Evolutionary conservation across 2,797 vertebrate species (phyloP), one percentile per base, ranked within the genome.

Genomic region (Mormyrops boulengeri): DNA sequence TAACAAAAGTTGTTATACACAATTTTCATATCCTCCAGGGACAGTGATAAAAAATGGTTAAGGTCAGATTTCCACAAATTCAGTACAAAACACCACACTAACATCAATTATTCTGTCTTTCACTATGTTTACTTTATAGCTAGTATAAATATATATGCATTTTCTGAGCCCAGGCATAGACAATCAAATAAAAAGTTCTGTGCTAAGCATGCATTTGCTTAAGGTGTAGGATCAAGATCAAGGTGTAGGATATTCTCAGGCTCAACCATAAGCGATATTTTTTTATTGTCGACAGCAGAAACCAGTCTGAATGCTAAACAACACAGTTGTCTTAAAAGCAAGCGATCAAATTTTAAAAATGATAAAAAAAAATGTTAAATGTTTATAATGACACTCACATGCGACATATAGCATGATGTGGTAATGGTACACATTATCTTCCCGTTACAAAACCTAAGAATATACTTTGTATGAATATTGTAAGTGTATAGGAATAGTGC

Each of bases 261-360:
- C n/a, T 49, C 53, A 66, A 41, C 57, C 55, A 53, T 86, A 85
- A 47, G 5, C 22, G 0, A 85, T 49, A n/a, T 49, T 89, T 69
- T 87, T 84, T 73, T 50, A 50, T 41, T 34, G 52, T 69, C 52
- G 87, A 87, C 84, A 87, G 77, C 89, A 89, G 84, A 87, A 89
- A 85, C 85, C 60, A 87, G 89, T 87, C 85, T 87, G 62, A 77
- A 85, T 22, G 41, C 47, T 52, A 52, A 89, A 89, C 85, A 88
- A 62, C 49, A 50, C 84, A 85, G 88, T 89, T 87, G 66, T n/a
- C 17, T 38, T 38, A 73, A 57, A 82, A 34, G 49, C 44, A 69
- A 57, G 11, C 19, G 49, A 87, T 77, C 34, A 53, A 77, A 44
- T 86, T 62, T 1, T 73, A 89, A 73, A 87, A 62, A 57, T 22